phyloP scores from a whole-genome alignment of 2,113 vertebrate genomes.

The Sus scrofa region DNA sequence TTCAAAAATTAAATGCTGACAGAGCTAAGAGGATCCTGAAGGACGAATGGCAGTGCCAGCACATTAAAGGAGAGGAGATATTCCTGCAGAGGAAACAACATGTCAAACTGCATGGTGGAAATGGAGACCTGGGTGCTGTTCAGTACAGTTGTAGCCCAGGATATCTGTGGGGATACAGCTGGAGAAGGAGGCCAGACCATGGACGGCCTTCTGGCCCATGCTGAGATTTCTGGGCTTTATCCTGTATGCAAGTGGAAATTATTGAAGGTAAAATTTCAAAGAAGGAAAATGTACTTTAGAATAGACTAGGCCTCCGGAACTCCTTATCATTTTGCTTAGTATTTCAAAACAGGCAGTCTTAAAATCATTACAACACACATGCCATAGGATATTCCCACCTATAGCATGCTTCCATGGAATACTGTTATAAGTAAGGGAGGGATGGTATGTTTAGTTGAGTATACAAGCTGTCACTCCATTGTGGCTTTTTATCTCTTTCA shows the following conservation, averaged over 20 bases:
- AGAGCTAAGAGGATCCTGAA: not conserved
- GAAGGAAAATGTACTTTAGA: not conserved
- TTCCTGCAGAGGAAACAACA: not conserved
- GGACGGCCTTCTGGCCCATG: fast-evolving
- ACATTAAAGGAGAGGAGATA: not conserved
- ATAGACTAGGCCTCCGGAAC: not conserved
- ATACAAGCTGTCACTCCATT: not conserved
- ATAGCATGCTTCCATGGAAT: not conserved
- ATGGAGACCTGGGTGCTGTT: not conserved
- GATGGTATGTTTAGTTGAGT: not conserved
- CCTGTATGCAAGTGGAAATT: too few relatives aligned
- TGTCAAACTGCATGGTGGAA: not conserved
- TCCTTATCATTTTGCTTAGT: not conserved
- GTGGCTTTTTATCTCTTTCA: not conserved
- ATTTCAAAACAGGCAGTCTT: constrained; percentile 18
- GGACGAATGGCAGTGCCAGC: not conserved
- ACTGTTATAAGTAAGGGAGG: not conserved
- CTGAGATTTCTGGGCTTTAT: not conserved
- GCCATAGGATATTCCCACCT: not conserved
- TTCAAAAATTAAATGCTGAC: not conserved
- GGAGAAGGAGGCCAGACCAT: not conserved
- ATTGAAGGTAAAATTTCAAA: not conserved
- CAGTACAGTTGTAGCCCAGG: fast-evolving
- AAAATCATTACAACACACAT: not conserved
- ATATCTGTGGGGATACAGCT: fast-evolving